Evolutionary conservation across 2,797 vertebrate genomes (phyloP), one percentile per base, ranked within the genome.

Genomic region (Dipus sagitta): DNA sequence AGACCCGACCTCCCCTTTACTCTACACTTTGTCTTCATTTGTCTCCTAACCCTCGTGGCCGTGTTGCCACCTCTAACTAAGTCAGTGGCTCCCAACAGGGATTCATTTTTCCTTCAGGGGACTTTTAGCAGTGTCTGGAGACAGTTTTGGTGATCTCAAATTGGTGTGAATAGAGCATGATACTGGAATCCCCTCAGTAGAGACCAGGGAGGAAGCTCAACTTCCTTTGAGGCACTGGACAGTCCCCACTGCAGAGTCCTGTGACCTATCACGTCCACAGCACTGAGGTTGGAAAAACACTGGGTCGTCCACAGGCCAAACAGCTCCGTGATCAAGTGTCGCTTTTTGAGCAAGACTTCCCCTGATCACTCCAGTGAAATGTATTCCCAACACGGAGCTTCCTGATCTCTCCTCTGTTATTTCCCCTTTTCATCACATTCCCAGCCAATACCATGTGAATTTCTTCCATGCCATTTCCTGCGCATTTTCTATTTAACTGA

Each of bases 51-150:
- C 20, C 60, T 70, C 14, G 14, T 71, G n/a, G 26, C 18, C 26
- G 11, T n/a, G n/a, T 6, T 88, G n/a, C 52, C 3, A 54, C n/a
- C 65, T 80, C 64, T 13, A 58, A 14, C 47, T 58, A 89, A n/a
- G 84, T 23, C 23, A 70, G 13, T 75, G 24, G 13, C 58, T 86
- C 42, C 77, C 23, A 52, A 3, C 42, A 52, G 17, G 67, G 72
- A 42, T 77, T 54, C 15, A 81, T 2, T 47, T 80, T 80, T 67
- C 58, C 68, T 80, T 42, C 71, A 87, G 28, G 52, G 21, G 23
- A 91, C 64, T 82, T 92, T 75, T 81, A 38, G 68, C 21, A 92
- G 58, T 74, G n/a, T 88, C 32, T 34, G 52, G 75, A 79, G 67
- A 84, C 24, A 70, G 47, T 86, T 93, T 87, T 38, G 6, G 18